Base-by-base conservation (phyloP, 2,113 vertebrate species). In the Indicator maculatus region DNA sequence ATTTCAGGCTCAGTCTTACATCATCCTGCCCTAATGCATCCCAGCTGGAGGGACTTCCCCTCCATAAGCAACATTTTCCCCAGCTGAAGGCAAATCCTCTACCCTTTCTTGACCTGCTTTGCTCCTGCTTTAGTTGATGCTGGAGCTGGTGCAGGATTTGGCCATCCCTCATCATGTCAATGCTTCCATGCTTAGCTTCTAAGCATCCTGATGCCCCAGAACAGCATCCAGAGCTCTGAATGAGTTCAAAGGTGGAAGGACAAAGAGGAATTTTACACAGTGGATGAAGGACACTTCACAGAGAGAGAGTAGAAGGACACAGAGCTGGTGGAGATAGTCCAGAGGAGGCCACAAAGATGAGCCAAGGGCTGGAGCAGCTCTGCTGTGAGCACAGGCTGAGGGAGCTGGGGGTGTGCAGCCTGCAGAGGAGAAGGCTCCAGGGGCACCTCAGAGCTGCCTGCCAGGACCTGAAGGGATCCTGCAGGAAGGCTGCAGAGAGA, bases 11-110 rank as follows among this genome's bases (percentile, higher is more conserved):
- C 82, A 88, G 93, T 72, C 75, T 95, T 94, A 96, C 80, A 81
- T 94, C 95, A 94, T 88, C 82, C 82, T 92, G 28, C 61, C 79
- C 26, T 95, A 95, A 95, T 89, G 30, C 41, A 74, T 96, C 83
- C 93, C 93, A 97, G 85, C 56, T 95, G 94, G 33, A 91, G 64
- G 72, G 82, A 91, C 91, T 92, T 93, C 90, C 71, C 82, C 71
- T 95, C 76, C 38, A 60, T 81, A 93, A 93, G 47, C 41, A 78
- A 61, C 0, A 38, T 88, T 95, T 95, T 88, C 72, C 85, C 79
- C 33, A 61, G 27, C 84, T 60, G 90, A 50, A 90, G 50, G 66
- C 81, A 87, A 59, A 86, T 61, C 50, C 27, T 69, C 50, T 70
- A 72, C 21, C 21, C 8, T 11, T 88, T 90, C 47, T 83, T 89